Evolutionary conservation across 2,797 vertebrate species (phyloP).

Genomic region (Anolis apletophallus): DNA sequence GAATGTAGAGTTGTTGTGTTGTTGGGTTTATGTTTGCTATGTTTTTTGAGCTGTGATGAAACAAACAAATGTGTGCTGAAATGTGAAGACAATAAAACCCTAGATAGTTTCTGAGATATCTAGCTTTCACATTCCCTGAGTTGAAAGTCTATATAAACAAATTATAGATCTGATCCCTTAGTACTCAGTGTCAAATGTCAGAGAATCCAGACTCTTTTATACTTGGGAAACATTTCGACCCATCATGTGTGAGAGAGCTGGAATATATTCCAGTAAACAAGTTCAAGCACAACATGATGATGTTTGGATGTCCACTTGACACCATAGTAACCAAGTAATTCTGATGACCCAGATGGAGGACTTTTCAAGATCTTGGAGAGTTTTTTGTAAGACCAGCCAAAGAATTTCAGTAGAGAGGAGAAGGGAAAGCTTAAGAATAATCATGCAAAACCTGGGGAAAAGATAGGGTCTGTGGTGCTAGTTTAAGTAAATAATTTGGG

Average conservation of each 20-base stretch:
- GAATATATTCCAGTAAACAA: neutral
- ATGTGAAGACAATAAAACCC: neutral
- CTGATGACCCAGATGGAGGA: neutral
- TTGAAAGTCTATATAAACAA: neutral
- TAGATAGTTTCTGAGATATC: neutral
- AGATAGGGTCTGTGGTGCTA: neutral
- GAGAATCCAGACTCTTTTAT: neutral
- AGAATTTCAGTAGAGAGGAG: neutral
- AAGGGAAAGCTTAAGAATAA: neutral
- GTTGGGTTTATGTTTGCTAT: no score
- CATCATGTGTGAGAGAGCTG: neutral
- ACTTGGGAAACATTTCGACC: neutral
- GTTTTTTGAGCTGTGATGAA: neutral
- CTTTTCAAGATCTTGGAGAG: neutral
- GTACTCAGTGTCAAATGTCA: constrained; percentile 6
- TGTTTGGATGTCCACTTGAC: neutral
- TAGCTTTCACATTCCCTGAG: neutral
- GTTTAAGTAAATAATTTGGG: neutral
- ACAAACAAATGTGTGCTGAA: neutral
- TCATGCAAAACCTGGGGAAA: neutral
- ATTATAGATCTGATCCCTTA: neutral
- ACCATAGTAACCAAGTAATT: neutral
- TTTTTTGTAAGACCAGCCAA: neutral
- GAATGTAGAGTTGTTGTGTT: neutral
- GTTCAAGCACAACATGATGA: neutral